phyloP scores from a whole-genome alignment of 2,888 invertebrate genomes.

The Drosophila mimetica region DNA sequence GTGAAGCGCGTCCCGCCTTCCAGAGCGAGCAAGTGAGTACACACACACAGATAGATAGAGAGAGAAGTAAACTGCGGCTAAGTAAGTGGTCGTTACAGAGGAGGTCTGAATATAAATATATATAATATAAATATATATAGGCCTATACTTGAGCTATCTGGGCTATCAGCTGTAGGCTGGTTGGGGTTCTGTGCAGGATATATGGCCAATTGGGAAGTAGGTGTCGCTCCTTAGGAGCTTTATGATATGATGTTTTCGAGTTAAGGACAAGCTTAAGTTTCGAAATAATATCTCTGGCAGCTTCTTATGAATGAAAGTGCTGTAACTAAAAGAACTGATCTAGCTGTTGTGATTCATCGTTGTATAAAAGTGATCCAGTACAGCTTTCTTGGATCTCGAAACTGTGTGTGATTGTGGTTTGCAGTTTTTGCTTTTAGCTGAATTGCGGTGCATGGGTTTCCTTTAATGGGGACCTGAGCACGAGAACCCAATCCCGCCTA shows the following conservation, averaged over 20 bases:
- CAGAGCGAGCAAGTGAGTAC: too few relatives aligned
- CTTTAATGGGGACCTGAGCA: not conserved
- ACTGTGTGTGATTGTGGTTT: not conserved
- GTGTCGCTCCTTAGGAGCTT: not conserved
- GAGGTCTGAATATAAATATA: constrained; percentile 14
- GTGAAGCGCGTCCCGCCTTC: constrained; percentile 17
- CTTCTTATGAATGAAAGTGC: not conserved
- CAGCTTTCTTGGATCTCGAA: not conserved
- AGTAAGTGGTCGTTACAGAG: constrained; percentile 14
- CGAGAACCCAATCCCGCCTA: constrained; percentile 21
- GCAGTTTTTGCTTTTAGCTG: not conserved
- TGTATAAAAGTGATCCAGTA: too few relatives aligned
- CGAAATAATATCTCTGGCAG: not conserved
- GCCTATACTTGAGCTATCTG: constrained; percentile 26
- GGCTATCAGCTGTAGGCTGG: constrained; percentile 3
- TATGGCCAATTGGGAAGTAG: too few relatives aligned
- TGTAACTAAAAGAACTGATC: too few relatives aligned
- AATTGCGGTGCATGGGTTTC: not conserved
- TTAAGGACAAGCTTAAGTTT: not conserved
- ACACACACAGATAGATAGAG: constrained; percentile 12
- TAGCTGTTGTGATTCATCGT: not conserved
- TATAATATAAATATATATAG: constrained; percentile 7
- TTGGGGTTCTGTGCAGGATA: constrained; percentile 19
- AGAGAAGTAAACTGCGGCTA: constrained; percentile 20
- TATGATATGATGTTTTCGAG: constrained; percentile 3